Evolutionary conservation across 2,113 vertebrate species (phyloP).

Genomic region (Zapus hudsonius): DNA sequence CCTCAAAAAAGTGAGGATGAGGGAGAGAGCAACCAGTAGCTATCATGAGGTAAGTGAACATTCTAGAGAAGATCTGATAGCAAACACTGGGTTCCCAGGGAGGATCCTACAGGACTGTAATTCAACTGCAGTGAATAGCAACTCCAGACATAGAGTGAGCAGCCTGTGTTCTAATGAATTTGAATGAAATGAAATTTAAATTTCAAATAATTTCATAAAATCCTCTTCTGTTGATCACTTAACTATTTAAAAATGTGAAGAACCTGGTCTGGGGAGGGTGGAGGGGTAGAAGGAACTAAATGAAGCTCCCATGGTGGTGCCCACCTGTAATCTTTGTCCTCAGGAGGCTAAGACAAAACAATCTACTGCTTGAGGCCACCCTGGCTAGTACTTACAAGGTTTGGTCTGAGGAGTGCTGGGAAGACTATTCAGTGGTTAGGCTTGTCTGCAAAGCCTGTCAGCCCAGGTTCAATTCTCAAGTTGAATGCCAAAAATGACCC

Average conservation of each 20-base stretch:
- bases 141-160: not conserved
- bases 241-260: slow-evolving; percentile 3
- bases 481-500: too few relatives aligned
- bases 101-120: not conserved
- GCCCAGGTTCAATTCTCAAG: too few relatives aligned
- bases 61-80: not conserved
- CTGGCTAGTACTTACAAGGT: not conserved
- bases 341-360: not conserved
- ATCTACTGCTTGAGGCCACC: not conserved
- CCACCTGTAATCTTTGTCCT: not conserved
- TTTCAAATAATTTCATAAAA: slow-evolving; percentile 16
- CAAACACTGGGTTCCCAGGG: not conserved
- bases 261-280: not conserved
- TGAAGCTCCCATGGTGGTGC: not conserved
- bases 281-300: not conserved
- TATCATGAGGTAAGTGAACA: not conserved
- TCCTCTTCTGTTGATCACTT: not conserved
- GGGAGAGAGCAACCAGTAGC: too few relatives aligned
- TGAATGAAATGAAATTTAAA: not conserved
- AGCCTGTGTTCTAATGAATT: not conserved
- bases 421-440: too few relatives aligned
- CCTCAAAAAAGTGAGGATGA: too few relatives aligned
- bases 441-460: too few relatives aligned
- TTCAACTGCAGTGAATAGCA: accelerated
- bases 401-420: too few relatives aligned